These are phyloP conservation scores for Ascidia mentula DNA, from an alignment of 23 tunicate genomes.

Conservation along the genomic window DNA sequence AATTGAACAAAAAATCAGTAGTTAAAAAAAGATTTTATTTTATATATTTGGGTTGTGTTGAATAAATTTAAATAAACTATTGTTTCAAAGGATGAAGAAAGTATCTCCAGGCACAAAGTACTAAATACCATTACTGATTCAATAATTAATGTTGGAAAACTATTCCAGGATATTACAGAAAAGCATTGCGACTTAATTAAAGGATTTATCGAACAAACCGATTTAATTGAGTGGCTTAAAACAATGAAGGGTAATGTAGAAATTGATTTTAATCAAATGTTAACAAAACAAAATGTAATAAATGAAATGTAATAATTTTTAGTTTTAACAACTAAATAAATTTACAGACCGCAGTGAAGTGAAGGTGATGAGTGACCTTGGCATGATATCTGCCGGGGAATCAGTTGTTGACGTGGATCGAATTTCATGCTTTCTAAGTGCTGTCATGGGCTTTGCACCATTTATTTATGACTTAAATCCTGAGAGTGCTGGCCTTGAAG, in stretches of 20 bases:
- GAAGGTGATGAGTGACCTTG: conserved; percentile 80
- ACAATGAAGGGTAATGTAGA: conserved; percentile 57
- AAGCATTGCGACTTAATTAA: background rate
- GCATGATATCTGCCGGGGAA: conserved; percentile 84
- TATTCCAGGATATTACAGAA: background rate
- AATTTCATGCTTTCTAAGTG: conserved; percentile 72
- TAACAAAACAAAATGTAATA: background rate
- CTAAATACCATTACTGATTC: background rate
- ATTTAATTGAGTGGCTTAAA: conserved; percentile 65
- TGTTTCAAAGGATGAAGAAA: background rate
- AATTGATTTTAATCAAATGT: background rate
- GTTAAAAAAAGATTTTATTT: background rate
- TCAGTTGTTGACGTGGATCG: conserved; percentile 55
- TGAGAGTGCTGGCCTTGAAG: conserved; percentile 29
- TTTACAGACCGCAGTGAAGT: conserved; percentile 66
- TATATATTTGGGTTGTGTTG: background rate
- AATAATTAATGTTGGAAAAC: background rate
- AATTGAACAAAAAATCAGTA: background rate
- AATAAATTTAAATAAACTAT: background rate
- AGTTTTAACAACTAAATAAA: background rate
- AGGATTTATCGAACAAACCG: conserved; percentile 38
- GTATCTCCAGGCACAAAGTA: background rate
- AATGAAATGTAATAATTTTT: too few relatives aligned
- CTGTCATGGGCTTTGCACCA: conserved; percentile 89
- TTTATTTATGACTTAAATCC: conserved; percentile 56